Percentiles rank a stretch among this genome's conserved stretches.
Evolutionary conservation across 2,797 vertebrate genomes (phyloP).

Genomic region (Acanthurus lineatus): DNA sequence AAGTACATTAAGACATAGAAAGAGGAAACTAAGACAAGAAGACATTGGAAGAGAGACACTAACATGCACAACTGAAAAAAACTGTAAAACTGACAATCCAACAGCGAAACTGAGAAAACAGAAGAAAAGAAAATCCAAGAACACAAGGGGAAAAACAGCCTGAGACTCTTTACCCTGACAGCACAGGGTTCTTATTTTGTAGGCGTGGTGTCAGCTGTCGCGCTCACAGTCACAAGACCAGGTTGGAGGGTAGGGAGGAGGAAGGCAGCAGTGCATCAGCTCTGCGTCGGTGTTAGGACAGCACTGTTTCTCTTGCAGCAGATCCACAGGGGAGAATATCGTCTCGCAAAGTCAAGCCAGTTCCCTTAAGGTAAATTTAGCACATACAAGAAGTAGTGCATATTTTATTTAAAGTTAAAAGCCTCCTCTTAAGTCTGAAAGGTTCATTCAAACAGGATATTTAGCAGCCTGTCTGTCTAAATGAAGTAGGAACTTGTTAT

Average conservation of each 20-base stretch:
- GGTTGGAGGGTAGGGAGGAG: slow-evolving; percentile 65
- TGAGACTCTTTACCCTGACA: slow-evolving; percentile 66
- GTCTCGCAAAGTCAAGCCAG: background rate
- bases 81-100: slow-evolving; percentile 45
- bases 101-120: background rate
- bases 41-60: background rate
- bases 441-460: too few relatives aligned
- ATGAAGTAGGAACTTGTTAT: background rate
- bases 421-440: background rate
- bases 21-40: slow-evolving; percentile 37
- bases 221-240: slow-evolving; percentile 81
- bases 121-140: slow-evolving; percentile 74
- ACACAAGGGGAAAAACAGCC: slow-evolving; percentile 71
- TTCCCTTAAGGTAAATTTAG: slow-evolving; percentile 42
- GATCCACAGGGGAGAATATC: slow-evolving; percentile 34
- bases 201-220: slow-evolving; percentile 79
- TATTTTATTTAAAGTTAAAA: too few relatives aligned
- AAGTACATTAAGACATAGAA: background rate
- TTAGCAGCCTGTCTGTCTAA: background rate
- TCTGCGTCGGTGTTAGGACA: slow-evolving; percentile 20
- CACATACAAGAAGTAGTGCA: accelerated
- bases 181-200: slow-evolving; percentile 87
- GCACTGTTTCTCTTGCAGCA: background rate
- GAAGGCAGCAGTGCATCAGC: slow-evolving; percentile 40
- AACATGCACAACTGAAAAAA: background rate